Base-by-base conservation (phyloP, 2,113 vertebrate genomes). In the Scatophagus argus region DNA sequence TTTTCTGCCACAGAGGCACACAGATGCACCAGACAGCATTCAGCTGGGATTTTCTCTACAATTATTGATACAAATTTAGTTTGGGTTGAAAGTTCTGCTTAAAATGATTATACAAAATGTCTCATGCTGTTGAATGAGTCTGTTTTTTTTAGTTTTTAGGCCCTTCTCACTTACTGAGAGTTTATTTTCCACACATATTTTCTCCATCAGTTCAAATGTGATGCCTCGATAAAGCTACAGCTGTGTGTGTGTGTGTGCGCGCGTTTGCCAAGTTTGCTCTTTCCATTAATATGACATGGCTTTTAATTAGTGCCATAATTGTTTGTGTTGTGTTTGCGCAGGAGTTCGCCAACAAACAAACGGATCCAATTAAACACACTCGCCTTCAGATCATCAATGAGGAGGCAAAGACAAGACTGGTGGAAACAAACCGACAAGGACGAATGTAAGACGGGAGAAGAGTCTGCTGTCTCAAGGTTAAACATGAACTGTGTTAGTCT, bases 251-350 rank as follows among this genome's bases (percentile, higher is more conserved):
- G 43, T 59, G 11, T 44, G 8, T 68, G 56, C 64, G 39, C 59
- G 73, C 83, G 81, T 87, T 81, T 81, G 80, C 77, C 85, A 82
- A 87, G 73, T 85, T 83, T 78, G 73, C 56, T 75, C 67, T 82
- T 77, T 84, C 82, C 54, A 71, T 87, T 91, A 87, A 92, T 90
- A 90, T 81, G 75, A 84, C 86, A 89, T 75, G 77, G 72, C 85
- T 94, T 93, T 94, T 94, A 94, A 94, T 94, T 88, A 92, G 69
- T 81, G 76, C 87, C 84, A 76, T 94, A 92, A 93, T 93, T 93
- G 90, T 91, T 94, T 93, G 89, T 89, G 85, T 89, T 91, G 83
- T 92, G 87, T 94, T 93, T 91, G 77, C 79, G 89, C 90, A 94
- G 92, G 91, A 90, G 91, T 87, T 90, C 64, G 74, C 82, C 71